phyloP scores from a whole-genome alignment of 1,140 invertebrate species.

The Liolophura sinensis region DNA sequence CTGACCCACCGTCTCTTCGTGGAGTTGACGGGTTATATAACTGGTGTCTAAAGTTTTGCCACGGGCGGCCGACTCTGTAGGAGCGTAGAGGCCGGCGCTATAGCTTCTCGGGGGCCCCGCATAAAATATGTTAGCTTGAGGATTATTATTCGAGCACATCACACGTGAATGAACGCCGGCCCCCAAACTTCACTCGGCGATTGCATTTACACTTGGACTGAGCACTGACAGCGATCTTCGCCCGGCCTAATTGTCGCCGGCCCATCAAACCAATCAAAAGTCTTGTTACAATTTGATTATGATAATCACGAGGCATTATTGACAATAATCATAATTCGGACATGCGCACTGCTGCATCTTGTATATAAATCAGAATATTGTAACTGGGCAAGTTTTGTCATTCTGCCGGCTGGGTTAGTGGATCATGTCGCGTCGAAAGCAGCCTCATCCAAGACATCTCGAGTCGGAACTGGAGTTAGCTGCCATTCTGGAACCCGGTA shows the following conservation, averaged over 20 bases:
- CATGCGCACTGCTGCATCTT: constrained; percentile 36
- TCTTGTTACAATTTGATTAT: constrained; percentile 34
- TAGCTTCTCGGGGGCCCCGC: too few species aligned
- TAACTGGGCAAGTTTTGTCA: constrained; percentile 38
- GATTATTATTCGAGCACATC: too few species aligned
- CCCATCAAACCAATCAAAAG: constrained; percentile 33
- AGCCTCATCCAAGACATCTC: constrained; percentile 64
- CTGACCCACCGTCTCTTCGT: too few species aligned
- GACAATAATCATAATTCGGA: constrained; percentile 44
- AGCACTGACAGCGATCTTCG: constrained; percentile 7
- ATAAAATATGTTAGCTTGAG: too few species aligned
- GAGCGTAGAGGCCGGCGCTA: too few species aligned
- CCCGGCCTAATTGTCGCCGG: constrained; percentile 4
- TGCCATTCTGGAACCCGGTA: constrained; percentile 14
- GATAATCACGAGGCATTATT: constrained; percentile 36
- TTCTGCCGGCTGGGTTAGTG: constrained; percentile 20
- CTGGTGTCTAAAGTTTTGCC: too few species aligned
- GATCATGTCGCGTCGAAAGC: constrained; percentile 67
- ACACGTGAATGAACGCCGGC: too few species aligned
- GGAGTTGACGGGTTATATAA: too few species aligned
- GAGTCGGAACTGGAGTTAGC: constrained; percentile 50
- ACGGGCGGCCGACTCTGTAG: too few species aligned
- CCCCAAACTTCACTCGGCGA: too few species aligned
- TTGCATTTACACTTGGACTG: too few species aligned
- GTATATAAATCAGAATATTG: constrained; percentile 42